These are phyloP conservation scores for Drosophila equinoxialis DNA, from an alignment of 1,140 invertebrate genomes.

Conservation along the genomic window DNA sequence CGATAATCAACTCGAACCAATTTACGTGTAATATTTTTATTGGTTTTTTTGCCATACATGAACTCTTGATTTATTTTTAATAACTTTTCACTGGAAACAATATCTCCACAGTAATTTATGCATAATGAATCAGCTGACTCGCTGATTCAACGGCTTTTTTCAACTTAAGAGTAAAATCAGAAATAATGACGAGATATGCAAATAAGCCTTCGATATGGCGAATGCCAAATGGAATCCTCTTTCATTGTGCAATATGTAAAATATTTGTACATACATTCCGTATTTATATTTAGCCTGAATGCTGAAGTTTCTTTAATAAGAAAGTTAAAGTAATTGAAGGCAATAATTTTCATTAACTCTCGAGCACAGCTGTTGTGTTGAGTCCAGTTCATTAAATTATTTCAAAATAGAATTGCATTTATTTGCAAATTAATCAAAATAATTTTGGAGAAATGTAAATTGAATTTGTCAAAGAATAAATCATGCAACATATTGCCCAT, in stretches of 20 bases:
- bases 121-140: constrained; percentile 16
- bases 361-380: not conserved
- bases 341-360: constrained; percentile 11
- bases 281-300: not conserved
- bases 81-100: constrained; percentile 13
- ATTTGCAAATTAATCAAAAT: too few relatives aligned
- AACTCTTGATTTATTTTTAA: constrained; percentile 19
- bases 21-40: not conserved
- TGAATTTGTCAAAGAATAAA: constrained; percentile 19
- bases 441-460: not conserved
- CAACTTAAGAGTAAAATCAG: constrained; percentile 14
- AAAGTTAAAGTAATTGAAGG: not conserved
- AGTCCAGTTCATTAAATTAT: constrained; percentile 12
- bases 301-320: constrained; percentile 3
- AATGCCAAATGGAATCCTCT: constrained; percentile 9
- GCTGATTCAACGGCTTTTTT: not conserved
- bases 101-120: constrained; percentile 18
- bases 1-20: constrained; percentile 17
- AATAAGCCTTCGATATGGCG: not conserved
- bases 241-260: not conserved
- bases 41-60: not conserved
- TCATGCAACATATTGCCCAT: constrained; percentile 19
- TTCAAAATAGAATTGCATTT: not conserved
- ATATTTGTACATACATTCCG: not conserved
- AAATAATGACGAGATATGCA: constrained; percentile 15